phyloP scores from a whole-genome alignment of 2,113 vertebrate genomes.

The Dromaius novaehollandiae region DNA sequence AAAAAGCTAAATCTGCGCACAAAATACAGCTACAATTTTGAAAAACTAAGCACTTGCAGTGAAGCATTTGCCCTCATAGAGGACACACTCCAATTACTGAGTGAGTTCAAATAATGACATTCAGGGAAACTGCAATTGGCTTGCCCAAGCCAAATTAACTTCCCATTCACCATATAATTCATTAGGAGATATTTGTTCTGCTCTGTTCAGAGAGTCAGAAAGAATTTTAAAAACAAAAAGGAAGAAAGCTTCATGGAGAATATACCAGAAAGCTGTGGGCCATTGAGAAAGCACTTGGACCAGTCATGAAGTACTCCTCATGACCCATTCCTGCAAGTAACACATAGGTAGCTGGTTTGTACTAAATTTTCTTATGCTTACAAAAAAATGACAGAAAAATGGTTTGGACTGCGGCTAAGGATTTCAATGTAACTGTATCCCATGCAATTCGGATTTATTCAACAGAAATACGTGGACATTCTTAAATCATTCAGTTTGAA shows the following conservation, averaged over 20 bases:
- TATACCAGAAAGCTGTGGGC: neutral
- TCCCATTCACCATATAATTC: neutral
- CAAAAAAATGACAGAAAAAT: neutral
- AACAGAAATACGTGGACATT: neutral
- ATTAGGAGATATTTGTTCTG: neutral
- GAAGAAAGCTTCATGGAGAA: neutral
- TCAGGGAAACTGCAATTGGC: neutral
- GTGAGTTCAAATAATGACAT: neutral
- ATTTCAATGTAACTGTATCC: neutral
- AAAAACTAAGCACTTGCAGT: neutral
- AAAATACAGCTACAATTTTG: neutral
- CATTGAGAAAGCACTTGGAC: neutral
- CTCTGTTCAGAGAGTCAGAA: neutral
- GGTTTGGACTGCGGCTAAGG: neutral
- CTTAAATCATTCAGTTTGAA: neutral
- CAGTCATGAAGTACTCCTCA: neutral
- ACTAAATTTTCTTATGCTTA: neutral
- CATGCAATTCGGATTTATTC: neutral
- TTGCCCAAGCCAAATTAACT: neutral
- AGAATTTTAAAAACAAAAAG: neutral
- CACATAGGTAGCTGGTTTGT: neutral
- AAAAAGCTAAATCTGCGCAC: neutral
- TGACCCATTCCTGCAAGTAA: neutral
- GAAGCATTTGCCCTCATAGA: neutral
- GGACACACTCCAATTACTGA: neutral